Evolutionary conservation across 2,113 vertebrate genomes (phyloP).

Genomic region (Cervus canadensis): DNA sequence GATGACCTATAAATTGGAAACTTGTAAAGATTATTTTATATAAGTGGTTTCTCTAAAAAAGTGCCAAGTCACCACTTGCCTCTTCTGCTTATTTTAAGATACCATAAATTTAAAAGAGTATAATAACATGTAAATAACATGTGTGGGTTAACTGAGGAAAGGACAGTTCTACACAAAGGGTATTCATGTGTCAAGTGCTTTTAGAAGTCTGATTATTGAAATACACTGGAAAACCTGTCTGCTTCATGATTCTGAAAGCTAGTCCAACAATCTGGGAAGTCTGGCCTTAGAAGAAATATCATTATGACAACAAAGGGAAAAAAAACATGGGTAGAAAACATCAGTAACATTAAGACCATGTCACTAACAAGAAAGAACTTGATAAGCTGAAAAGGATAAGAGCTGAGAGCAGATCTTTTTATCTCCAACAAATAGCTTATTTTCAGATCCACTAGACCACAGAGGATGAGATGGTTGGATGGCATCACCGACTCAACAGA

Average conservation of each 20-base stretch:
- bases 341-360: neutral
- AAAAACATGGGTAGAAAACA: neutral
- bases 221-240: neutral
- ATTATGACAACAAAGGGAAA: neutral
- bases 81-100: neutral
- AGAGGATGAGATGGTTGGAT: neutral
- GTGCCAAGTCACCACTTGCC: neutral
- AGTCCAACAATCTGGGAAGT: neutral
- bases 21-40: neutral
- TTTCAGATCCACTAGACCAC: neutral
- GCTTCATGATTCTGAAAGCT: neutral
- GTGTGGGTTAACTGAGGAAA: neutral
- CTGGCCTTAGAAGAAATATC: neutral
- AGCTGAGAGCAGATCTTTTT: neutral
- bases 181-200: neutral
- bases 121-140: neutral
- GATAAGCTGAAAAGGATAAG: neutral
- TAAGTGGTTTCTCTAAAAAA: neutral
- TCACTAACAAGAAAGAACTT: neutral
- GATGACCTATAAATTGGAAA: neutral
- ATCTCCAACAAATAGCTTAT: neutral
- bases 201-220: slow-evolving; percentile 34
- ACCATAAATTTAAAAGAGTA: slow-evolving; percentile 3
- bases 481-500: neutral
- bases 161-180: neutral